A percentile compares a stretch with the other conserved stretches of the same genome.
Conservation (phyloP, 2,113 vertebrate genomes). For the Xiphias gladius region DNA sequence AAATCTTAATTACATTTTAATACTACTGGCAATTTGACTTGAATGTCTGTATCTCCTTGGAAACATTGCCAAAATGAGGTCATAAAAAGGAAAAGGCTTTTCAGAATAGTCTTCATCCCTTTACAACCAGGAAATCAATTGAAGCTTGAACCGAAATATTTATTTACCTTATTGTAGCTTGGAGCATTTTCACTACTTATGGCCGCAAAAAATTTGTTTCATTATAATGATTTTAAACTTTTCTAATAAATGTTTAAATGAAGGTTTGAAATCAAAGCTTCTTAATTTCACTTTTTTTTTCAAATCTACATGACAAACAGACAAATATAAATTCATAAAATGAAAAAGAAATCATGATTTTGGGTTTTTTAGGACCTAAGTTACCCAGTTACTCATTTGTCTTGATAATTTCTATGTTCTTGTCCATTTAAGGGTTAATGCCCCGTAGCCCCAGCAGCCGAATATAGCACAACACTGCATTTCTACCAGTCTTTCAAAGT, state of each 20-base stretch:
- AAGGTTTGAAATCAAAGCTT: too few species aligned
- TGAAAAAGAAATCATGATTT: neutral
- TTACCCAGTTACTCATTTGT: too few species aligned
- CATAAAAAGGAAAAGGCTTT: too few species aligned
- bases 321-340: neutral
- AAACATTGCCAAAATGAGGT: too few species aligned
- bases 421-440: constrained; percentile 28
- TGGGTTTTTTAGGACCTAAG: neutral
- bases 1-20: too few species aligned
- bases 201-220: neutral
- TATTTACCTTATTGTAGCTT: too few species aligned
- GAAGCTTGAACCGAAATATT: too few species aligned
- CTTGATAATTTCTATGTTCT: neutral
- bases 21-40: too few species aligned
- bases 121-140: neutral
- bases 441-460: neutral
- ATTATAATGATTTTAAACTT: neutral
- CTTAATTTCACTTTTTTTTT: too few species aligned
- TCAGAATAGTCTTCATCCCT: too few species aligned
- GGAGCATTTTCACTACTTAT: neutral
- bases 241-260: neutral
- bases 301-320: neutral
- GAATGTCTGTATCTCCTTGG: neutral
- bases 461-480: constrained; percentile 11
- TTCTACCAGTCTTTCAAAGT: constrained; percentile 49